Conservation (phyloP, 2,797 vertebrate genomes). For the Furcifer pardalis region DNA sequence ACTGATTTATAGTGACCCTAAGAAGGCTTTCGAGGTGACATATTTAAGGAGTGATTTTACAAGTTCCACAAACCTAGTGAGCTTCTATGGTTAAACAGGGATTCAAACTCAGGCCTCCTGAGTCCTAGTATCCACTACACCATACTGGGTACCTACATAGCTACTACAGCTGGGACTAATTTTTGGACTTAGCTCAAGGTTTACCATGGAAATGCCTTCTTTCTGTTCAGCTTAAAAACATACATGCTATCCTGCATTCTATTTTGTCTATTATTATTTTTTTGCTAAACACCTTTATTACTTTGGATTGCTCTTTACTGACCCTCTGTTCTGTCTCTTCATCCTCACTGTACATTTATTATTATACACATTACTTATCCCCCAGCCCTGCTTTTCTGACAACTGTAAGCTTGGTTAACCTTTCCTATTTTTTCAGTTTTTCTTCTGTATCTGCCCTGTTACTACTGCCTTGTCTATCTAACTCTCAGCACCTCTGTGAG, state of each 20-base stretch:
- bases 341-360: background rate
- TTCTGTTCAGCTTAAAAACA: too few species aligned
- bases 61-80: too few species aligned
- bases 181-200: background rate
- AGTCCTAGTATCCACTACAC: too few species aligned
- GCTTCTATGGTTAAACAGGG: too few species aligned
- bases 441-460: background rate
- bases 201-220: background rate
- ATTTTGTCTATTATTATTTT: background rate
- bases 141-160: too few species aligned
- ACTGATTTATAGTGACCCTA: too few species aligned
- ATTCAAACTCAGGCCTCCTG: too few species aligned
- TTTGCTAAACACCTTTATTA: background rate
- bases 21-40: too few species aligned
- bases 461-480: background rate
- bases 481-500: background rate
- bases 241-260: background rate
- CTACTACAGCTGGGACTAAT: too few species aligned
- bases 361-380: background rate
- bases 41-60: too few species aligned
- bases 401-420: background rate
- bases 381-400: background rate
- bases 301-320: background rate
- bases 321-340: background rate
- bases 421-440: background rate